These are phyloP conservation scores for Drosophila aff. DNA, from an alignment of 1,140 invertebrate genomes.

Conservation along the genomic window DNA sequence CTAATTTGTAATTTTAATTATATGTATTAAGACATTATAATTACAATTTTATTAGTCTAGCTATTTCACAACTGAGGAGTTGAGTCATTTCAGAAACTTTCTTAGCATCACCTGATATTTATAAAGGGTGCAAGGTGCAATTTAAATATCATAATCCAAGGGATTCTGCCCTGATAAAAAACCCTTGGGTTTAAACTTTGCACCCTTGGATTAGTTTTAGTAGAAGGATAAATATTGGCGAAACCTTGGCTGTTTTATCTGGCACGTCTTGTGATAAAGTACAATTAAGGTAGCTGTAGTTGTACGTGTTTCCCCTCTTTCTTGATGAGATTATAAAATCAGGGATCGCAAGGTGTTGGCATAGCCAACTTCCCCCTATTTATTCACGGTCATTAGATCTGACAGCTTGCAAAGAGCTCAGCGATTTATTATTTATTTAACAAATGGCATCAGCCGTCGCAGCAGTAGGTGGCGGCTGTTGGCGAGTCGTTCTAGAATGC, in stretches of 20 bases:
- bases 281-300: background rate
- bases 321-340: conserved; percentile 1
- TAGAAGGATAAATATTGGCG: background rate
- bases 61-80: background rate
- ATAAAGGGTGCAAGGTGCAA: background rate
- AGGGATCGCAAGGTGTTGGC: background rate
- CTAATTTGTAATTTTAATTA: background rate
- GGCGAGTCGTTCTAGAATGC: conserved; percentile 24
- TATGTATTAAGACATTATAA: no score
- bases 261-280: background rate
- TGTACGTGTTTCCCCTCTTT: background rate
- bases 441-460: conserved; percentile 28
- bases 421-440: conserved; percentile 34
- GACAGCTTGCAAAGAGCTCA: background rate
- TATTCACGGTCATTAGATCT: background rate
- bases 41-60: background rate
- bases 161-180: background rate
- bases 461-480: conserved; percentile 16
- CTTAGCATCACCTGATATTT: background rate
- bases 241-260: conserved; percentile 1
- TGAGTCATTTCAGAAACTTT: background rate
- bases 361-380: background rate
- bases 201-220: background rate
- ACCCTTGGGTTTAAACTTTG: background rate
- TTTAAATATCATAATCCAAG: background rate